A percentile compares a stretch with the other conserved stretches of the same genome.
These are phyloP conservation scores for Epicampocera succincta DNA, from an alignment of 2,888 invertebrate species.

Conservation along the genomic window DNA sequence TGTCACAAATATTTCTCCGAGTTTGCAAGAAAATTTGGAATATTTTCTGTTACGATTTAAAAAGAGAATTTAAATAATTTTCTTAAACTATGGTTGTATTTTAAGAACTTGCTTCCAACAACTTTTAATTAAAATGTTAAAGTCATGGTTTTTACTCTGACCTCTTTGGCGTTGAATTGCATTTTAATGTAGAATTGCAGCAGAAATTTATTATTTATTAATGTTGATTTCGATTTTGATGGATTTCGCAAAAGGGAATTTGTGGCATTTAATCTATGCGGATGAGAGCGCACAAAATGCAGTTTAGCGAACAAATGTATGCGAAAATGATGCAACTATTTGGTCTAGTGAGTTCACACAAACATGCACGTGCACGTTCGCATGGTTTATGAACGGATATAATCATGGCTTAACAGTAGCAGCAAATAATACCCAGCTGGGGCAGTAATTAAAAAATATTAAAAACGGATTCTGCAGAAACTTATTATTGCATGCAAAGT, in stretches of 20 bases:
- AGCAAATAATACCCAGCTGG: background rate
- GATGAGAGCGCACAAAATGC: constrained; percentile 40
- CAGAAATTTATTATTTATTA: constrained; percentile 65
- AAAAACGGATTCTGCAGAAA: no score
- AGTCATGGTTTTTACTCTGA: background rate
- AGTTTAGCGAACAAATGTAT: constrained; percentile 13
- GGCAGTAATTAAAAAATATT: no score
- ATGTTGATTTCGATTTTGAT: constrained; percentile 69
- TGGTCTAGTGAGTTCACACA: constrained; percentile 38
- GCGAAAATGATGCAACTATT: constrained; percentile 41
- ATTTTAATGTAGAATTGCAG: constrained; percentile 12
- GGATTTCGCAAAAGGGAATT: constrained; percentile 65
- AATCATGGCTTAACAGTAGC: background rate
- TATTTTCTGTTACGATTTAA: no score
- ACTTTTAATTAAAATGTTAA: no score
- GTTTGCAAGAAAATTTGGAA: no score
- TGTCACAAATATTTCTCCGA: no score
- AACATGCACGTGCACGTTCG: background rate
- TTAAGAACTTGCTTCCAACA: no score
- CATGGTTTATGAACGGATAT: constrained; percentile 3
- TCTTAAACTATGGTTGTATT: no score
- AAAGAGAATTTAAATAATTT: no score
- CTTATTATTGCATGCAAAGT: no score
- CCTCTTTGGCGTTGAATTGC: background rate
- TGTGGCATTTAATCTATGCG: constrained; percentile 62